Evolutionary conservation across 2,113 vertebrate genomes (phyloP).

Genomic region (Brachyhypopomus occidentalis): DNA sequence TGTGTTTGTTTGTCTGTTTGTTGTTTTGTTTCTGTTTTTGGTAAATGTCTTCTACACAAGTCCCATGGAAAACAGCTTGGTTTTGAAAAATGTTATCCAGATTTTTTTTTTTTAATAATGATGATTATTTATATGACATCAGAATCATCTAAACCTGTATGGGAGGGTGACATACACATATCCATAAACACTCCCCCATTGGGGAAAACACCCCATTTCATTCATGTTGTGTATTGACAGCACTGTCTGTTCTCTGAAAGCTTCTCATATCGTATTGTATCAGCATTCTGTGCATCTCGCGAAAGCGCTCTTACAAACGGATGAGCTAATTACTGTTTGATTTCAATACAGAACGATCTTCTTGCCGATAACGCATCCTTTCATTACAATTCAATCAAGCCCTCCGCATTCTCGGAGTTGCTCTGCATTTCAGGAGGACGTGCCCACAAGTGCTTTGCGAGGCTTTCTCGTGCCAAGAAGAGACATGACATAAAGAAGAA

Average conservation of each 20-base stretch:
- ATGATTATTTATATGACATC: background rate
- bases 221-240: conserved; percentile 31
- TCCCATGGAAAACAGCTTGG: background rate
- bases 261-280: conserved; percentile 31
- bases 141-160: background rate
- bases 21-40: background rate
- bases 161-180: too few relatives aligned
- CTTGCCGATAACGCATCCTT: conserved; percentile 32
- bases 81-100: background rate
- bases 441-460: background rate
- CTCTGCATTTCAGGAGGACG: conserved; percentile 26
- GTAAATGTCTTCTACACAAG: background rate
- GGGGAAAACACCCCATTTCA: background rate
- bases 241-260: conserved; percentile 11
- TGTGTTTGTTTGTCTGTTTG: too few relatives aligned
- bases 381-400: conserved; percentile 42
- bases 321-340: conserved; percentile 49
- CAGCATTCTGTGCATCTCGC: conserved; percentile 15
- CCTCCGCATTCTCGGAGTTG: conserved; percentile 24
- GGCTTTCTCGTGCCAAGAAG: background rate
- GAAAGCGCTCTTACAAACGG: conserved; percentile 9
- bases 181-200: background rate
- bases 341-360: conserved; percentile 42
- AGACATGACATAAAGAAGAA: conserved; percentile 1
- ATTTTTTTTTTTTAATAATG: too few relatives aligned